A percentile compares a stretch with the other conserved stretches of the same genome.
Evolutionary conservation across 2,888 invertebrate species (phyloP).

Genomic region (Tyria jacobaeae): DNA sequence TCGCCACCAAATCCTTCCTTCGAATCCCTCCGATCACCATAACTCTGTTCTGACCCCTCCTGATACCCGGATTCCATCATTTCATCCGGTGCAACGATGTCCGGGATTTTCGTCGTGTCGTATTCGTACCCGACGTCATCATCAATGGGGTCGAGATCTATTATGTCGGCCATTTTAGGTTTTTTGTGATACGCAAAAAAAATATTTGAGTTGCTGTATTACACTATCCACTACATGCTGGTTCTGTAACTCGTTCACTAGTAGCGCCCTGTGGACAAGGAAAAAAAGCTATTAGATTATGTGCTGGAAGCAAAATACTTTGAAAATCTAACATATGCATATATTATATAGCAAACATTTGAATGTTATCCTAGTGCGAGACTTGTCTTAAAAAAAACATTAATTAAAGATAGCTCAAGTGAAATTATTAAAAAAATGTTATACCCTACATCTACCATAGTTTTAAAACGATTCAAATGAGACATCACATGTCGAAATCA

Average conservation of each 20-base stretch:
- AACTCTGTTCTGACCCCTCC: conserved; percentile 80
- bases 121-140: conserved; percentile 77
- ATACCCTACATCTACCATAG: too few relatives aligned
- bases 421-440: too few relatives aligned
- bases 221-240: conserved; percentile 79
- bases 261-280: conserved; percentile 74
- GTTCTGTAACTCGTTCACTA: conserved; percentile 65
- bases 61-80: conserved; percentile 83
- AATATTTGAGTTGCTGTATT: conserved; percentile 39
- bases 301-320: background rate
- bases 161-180: conserved; percentile 72
- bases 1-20: conserved; percentile 81
- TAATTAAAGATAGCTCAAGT: too few relatives aligned
- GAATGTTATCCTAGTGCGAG: too few relatives aligned
- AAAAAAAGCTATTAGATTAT: conserved; percentile 9
- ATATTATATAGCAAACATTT: too few relatives aligned
- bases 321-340: too few relatives aligned
- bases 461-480: too few relatives aligned
- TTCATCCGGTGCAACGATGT: conserved; percentile 79
- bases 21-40: conserved; percentile 78
- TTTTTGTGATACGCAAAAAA: conserved; percentile 47
- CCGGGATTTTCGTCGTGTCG: conserved; percentile 78
- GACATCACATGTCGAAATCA: too few relatives aligned
- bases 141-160: conserved; percentile 68
- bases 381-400: too few relatives aligned